These are phyloP conservation scores for Agelas oroides DNA, from an alignment of 37 sponge, comb jelly and placozoan species.

Conservation along the genomic window DNA sequence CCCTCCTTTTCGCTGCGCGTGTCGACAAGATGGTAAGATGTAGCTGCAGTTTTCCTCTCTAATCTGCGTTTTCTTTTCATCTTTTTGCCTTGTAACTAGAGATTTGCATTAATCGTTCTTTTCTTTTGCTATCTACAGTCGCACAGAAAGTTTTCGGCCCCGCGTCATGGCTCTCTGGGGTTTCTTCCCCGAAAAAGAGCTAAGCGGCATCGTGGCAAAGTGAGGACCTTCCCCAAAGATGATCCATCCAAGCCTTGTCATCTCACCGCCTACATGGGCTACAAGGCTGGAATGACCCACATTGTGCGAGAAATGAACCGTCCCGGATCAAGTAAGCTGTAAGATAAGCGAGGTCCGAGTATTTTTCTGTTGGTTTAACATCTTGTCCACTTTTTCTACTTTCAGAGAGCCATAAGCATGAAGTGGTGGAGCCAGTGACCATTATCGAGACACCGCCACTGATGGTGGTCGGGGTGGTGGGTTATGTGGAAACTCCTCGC, in stretches of 20 bases:
- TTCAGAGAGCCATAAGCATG: constrained; percentile 89
- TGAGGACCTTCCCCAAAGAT: constrained; percentile 98
- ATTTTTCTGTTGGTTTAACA: no score
- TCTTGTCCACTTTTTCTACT: background rate
- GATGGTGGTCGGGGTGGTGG: constrained; percentile 95
- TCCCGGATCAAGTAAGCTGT: constrained; percentile 92
- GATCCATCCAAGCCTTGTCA: constrained; percentile 93
- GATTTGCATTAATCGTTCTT: background rate
- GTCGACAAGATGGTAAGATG: constrained; percentile 26
- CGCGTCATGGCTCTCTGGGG: constrained; percentile 98
- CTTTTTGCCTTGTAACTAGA: background rate
- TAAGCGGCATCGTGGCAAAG: constrained; percentile 95
- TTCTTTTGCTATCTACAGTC: constrained; percentile 58
- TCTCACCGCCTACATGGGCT: constrained; percentile 98
- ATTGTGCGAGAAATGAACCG: constrained; percentile 92
- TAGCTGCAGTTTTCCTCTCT: background rate
- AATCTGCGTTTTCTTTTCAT: no score
- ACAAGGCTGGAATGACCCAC: constrained; percentile 99
- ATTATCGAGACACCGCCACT: constrained; percentile 98
- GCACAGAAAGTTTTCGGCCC: constrained; percentile 98
- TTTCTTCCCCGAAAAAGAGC: constrained; percentile 98
- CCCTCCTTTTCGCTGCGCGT: constrained; percentile 1
- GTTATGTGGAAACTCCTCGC: constrained; percentile 98
- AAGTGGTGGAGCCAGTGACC: constrained; percentile 98
- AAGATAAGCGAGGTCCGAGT: no score